A percentile compares a stretch with the other conserved stretches of the same genome.
phyloP scores from a whole-genome alignment of 2,797 vertebrate species.

The Dendrocincla tyrannina region DNA sequence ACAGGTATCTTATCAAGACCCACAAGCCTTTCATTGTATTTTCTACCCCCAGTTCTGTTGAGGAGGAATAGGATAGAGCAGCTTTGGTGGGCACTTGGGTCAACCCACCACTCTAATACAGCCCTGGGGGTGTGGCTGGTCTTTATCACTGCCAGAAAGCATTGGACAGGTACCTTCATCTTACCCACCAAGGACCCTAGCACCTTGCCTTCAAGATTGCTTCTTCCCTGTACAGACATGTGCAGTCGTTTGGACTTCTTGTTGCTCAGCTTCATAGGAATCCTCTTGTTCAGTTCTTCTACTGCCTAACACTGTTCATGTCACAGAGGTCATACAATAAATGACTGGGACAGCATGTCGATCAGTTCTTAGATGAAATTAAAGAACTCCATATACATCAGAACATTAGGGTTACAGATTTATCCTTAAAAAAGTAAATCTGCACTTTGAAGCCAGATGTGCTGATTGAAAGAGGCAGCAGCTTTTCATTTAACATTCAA shows the following conservation, averaged over 20 bases:
- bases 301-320: not conserved
- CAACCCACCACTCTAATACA: not conserved
- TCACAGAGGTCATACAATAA: not conserved
- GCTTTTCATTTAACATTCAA: conserved; percentile 14
- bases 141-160: not conserved
- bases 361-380: not conserved
- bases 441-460: not conserved
- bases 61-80: not conserved
- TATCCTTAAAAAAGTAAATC: not conserved
- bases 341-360: not conserved
- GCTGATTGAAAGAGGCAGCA: not conserved
- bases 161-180: not conserved
- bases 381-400: not conserved
- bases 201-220: not conserved
- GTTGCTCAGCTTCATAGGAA: not conserved
- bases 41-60: not conserved
- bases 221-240: fast-evolving
- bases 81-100: not conserved
- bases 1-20: not conserved
- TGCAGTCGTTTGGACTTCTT: not conserved
- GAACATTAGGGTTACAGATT: not conserved
- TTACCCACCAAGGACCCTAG: not conserved
- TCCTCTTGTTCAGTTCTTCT: not conserved
- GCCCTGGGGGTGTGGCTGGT: not conserved
- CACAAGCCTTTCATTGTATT: not conserved